Percentiles rank a stretch among this genome's conserved stretches.
Conservation (phyloP, 2,888 invertebrate genomes). For the Mellilla xanthometata region DNA sequence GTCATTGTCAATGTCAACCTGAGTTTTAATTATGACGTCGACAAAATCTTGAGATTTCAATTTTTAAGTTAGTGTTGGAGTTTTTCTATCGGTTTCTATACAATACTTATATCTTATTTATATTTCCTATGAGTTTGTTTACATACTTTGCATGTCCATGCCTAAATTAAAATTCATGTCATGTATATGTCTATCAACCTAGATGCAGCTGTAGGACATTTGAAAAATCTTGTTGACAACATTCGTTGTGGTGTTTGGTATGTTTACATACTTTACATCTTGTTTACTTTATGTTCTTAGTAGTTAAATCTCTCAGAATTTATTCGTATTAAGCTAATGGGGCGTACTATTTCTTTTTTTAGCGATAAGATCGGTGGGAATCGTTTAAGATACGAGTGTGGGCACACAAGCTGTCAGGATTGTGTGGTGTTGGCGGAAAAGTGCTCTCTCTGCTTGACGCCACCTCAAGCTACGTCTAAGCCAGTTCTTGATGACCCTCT, state of each 20-base stretch:
- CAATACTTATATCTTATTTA: no score
- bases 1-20: background rate
- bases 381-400: conserved; percentile 57
- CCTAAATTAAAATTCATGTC: conserved; percentile 2
- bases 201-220: conserved; percentile 44
- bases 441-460: conserved; percentile 53
- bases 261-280: background rate
- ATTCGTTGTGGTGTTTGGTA: conserved; percentile 61
- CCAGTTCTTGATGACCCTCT: conserved; percentile 44
- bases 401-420: conserved; percentile 59
- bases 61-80: no score
- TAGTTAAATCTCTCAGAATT: no score
- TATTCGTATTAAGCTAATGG: no score
- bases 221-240: conserved; percentile 52
- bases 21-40: conserved; percentile 5
- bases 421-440: conserved; percentile 45
- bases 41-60: no score
- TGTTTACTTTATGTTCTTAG: no score
- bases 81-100: no score
- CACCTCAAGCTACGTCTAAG: conserved; percentile 28
- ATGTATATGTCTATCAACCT: conserved; percentile 41
- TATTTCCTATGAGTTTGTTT: no score
- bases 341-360: conserved; percentile 21
- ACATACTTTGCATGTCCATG: no score
- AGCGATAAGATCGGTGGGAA: conserved; percentile 56